phyloP scores from a whole-genome alignment of 1,140 invertebrate genomes.

The Thaumatotibia leucotreta region DNA sequence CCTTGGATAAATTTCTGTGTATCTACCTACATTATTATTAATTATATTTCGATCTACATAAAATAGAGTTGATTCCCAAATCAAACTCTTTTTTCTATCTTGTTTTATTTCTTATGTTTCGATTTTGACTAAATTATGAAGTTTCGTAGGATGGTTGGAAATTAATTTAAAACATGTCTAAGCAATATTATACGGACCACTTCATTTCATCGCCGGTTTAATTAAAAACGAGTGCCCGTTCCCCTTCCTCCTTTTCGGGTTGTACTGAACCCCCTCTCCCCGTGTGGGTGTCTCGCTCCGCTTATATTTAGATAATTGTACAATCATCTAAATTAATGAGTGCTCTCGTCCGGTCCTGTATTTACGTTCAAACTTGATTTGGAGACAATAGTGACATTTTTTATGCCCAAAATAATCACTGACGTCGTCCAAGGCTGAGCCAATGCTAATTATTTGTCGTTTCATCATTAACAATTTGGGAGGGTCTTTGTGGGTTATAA shows the following conservation, averaged over 20 bases:
- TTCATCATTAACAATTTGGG: neutral
- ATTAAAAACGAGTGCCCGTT: constrained; percentile 75
- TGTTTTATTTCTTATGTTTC: too few relatives aligned
- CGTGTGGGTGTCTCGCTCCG: constrained; percentile 68
- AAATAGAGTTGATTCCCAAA: neutral
- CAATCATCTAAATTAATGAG: constrained; percentile 77
- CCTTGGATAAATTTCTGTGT: too few relatives aligned
- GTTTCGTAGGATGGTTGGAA: constrained; percentile 47
- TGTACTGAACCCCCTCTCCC: constrained; percentile 56
- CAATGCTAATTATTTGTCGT: neutral
- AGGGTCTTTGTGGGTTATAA: too few relatives aligned
- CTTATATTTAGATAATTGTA: constrained; percentile 77
- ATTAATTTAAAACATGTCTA: constrained; percentile 74
- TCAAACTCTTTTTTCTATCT: too few relatives aligned
- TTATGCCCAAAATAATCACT: constrained; percentile 45
- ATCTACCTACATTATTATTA: too few relatives aligned
- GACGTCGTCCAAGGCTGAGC: constrained; percentile 3
- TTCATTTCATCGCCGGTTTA: constrained; percentile 74
- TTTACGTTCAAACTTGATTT: constrained; percentile 54
- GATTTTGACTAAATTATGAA: neutral
- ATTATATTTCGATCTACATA: too few relatives aligned
- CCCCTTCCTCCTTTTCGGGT: constrained; percentile 67
- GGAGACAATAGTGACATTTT: constrained; percentile 54
- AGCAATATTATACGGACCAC: constrained; percentile 74
- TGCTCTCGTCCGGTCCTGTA: constrained; percentile 67